A percentile compares a stretch with the other conserved stretches of the same genome.
Evolutionary conservation across 2,888 invertebrate genomes (phyloP).

Genomic region (Pammene aurita): DNA sequence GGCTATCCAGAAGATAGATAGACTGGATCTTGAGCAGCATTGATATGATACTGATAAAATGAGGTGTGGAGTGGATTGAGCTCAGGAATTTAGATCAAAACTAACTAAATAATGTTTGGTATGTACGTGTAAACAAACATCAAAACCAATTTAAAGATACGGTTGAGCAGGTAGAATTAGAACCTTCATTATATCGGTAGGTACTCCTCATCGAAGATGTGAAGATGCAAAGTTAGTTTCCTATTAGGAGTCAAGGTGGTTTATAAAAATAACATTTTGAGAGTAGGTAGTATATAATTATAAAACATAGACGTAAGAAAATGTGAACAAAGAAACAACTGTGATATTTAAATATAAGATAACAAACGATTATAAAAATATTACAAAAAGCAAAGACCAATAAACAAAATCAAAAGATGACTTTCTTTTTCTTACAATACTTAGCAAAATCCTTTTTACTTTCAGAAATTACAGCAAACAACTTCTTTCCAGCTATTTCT

Average conservation of each 20-base stretch:
- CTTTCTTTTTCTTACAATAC: conserved; percentile 75
- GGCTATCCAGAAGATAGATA: too few species aligned
- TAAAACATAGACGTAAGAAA: conserved; percentile 27
- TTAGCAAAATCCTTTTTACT: conserved; percentile 77
- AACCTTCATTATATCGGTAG: too few species aligned
- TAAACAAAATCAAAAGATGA: conserved; percentile 50
- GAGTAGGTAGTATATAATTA: conserved; percentile 19
- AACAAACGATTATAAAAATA: conserved; percentile 33
- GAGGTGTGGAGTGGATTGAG: too few species aligned
- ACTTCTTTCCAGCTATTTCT: conserved; percentile 81
- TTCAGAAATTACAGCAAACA: conserved; percentile 73
- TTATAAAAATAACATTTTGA: background rate
- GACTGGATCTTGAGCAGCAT: too few species aligned
- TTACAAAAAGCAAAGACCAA: conserved; percentile 43
- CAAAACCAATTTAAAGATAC: too few species aligned
- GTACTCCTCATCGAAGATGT: too few species aligned
- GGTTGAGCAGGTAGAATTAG: too few species aligned
- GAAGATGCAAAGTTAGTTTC: background rate
- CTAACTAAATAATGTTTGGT: too few species aligned
- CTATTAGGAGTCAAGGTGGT: background rate
- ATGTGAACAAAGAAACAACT: conserved; percentile 50
- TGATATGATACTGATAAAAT: too few species aligned
- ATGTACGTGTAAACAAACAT: too few species aligned
- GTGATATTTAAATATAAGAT: conserved; percentile 56
- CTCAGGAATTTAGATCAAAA: too few species aligned